phyloP scores from a whole-genome alignment of 2,113 vertebrate species.

The Melanocharis versteri region DNA sequence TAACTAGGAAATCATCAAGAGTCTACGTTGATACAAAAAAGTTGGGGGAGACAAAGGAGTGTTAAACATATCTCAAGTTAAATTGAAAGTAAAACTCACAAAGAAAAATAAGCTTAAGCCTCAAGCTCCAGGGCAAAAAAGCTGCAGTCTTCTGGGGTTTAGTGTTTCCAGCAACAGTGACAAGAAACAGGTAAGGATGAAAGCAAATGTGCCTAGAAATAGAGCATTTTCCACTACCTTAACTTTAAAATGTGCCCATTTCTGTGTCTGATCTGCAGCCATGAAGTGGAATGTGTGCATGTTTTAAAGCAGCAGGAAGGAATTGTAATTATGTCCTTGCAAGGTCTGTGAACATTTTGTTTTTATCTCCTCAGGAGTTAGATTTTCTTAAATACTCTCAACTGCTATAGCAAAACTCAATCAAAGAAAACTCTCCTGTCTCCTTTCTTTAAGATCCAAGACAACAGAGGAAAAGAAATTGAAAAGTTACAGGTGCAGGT shows the following conservation, averaged over 20 bases:
- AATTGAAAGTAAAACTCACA: background rate
- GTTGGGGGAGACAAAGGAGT: background rate
- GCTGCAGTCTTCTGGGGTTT: background rate
- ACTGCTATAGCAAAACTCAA: background rate
- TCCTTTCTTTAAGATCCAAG: background rate
- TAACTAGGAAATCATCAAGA: background rate
- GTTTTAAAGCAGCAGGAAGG: constrained; percentile 13
- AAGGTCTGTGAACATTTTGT: background rate
- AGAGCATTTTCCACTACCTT: background rate
- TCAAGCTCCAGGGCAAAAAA: background rate
- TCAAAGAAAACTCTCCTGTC: background rate
- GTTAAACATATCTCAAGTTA: background rate
- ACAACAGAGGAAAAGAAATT: background rate
- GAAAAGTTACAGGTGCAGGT: background rate
- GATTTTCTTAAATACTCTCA: constrained; percentile 15
- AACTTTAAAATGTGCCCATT: constrained; percentile 1
- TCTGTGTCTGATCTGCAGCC: background rate
- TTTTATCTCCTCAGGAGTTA: constrained; percentile 30
- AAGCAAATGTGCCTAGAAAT: background rate
- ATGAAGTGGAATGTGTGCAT: background rate
- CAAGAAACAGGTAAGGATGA: background rate
- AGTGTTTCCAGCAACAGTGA: background rate
- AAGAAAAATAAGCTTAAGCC: background rate
- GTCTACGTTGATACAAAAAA: background rate
- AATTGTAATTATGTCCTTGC: constrained; percentile 43